These are phyloP conservation scores for Paramormyrops kingsleyae DNA, from an alignment of 2,113 vertebrate species.

Conservation along the genomic window DNA sequence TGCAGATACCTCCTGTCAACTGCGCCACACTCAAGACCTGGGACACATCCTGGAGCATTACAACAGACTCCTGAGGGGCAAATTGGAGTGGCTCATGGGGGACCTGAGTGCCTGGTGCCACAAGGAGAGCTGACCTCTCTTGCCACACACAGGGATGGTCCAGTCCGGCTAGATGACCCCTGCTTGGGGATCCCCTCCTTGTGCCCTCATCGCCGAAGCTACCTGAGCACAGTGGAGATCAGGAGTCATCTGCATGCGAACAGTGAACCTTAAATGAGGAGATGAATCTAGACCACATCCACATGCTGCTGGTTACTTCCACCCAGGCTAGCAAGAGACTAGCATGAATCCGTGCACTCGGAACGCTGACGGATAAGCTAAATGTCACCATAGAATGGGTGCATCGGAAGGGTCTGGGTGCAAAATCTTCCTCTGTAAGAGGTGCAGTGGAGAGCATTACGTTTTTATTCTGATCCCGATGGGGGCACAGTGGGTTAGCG, in stretches of 20 bases:
- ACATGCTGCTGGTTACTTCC: neutral
- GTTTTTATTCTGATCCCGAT: neutral
- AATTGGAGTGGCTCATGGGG: constrained; percentile 28
- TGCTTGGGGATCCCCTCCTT: neutral
- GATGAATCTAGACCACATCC: neutral
- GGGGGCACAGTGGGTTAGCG: neutral
- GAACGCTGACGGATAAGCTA: neutral
- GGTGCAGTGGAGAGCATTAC: neutral
- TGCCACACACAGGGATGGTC: neutral
- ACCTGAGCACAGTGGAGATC: neutral
- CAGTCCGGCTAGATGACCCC: neutral
- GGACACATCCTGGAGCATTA: constrained; percentile 19
- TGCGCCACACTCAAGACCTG: constrained; percentile 14
- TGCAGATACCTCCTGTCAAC: neutral
- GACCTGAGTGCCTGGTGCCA: constrained; percentile 26
- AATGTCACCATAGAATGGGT: neutral
- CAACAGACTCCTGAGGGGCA: constrained; percentile 27
- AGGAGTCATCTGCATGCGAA: neutral
- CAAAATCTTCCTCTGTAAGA: neutral
- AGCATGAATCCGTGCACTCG: neutral
- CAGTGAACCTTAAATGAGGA: neutral
- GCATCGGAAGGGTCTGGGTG: neutral
- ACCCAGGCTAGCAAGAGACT: neutral
- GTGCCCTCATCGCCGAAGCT: neutral
- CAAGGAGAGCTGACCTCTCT: neutral